Conservation (phyloP, 1,140 invertebrate genomes). For the Gryon sp. region DNA sequence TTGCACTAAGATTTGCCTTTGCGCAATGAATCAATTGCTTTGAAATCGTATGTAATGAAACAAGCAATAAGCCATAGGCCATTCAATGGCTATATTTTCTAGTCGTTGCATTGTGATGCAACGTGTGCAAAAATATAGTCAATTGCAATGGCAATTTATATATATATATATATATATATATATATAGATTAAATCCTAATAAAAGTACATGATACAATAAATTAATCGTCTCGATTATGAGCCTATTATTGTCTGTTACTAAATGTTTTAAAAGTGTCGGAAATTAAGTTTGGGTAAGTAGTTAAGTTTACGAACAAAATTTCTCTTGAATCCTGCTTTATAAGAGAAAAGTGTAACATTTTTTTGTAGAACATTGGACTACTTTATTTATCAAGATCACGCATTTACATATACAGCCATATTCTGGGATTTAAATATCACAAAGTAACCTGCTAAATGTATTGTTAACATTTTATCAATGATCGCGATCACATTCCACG, state of each 20-base stretch:
- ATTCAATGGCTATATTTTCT: slow-evolving; percentile 51
- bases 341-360: too few species aligned
- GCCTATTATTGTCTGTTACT: slow-evolving; percentile 3
- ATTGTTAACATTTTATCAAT: slow-evolving; percentile 10
- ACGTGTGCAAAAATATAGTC: slow-evolving; percentile 36
- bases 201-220: slow-evolving; percentile 38
- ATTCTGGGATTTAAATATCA: too few species aligned
- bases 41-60: slow-evolving; percentile 58
- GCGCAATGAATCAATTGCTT: slow-evolving; percentile 63
- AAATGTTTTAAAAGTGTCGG: neutral
- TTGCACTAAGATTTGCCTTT: slow-evolving; percentile 59
- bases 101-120: slow-evolving; percentile 39
- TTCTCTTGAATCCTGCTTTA: too few species aligned
- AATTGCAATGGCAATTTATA: slow-evolving; percentile 59
- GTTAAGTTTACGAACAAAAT: too few species aligned
- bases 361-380: too few species aligned
- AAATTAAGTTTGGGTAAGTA: too few species aligned
- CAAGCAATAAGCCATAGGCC: slow-evolving; percentile 60
- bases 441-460: slow-evolving; percentile 24
- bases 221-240: slow-evolving; percentile 34
- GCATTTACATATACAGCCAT: too few species aligned
- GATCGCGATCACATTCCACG: slow-evolving; percentile 23
- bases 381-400: too few species aligned
- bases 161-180: slow-evolving; percentile 40
- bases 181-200: slow-evolving; percentile 30